Base-by-base conservation (phyloP, 2,888 invertebrate genomes). In the Ischnus inquisitorius region DNA sequence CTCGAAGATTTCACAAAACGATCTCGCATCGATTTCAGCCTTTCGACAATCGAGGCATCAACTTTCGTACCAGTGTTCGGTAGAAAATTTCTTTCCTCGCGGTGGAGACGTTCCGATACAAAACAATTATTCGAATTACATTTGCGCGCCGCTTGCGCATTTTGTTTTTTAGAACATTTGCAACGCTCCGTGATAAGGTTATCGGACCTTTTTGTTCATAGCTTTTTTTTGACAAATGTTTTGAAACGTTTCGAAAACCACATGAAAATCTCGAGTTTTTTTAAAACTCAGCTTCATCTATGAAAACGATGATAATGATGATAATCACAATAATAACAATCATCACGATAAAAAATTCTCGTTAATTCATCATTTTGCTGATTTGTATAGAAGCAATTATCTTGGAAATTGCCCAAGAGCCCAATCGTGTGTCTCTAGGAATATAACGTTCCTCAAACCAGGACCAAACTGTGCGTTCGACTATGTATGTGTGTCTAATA, bases 361-460 rank as follows among this genome's bases (percentile, higher is more conserved):
- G 54, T 1, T 22, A n/a, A 60, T 28, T 14, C 3, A 6, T 60
- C n/a, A 28, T 60, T 34, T 60, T 28, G 25, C 25, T 25, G 22
- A 28, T 60, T 28, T 14, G 8, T 19, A 12, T 19, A 62, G 34
- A 16, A 48, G n/a, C 1, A 46, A 19, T 28, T 60, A 16, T 8
- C n/a, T 1, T 41, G 8, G 25, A 46, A 74, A 62, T 74, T 74
- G 46, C 34, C 46, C 72, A 34, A 28, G 46, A 46, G 72, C 46
- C 43, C 62, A 46, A 62, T 74, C 28, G 60, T 46, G 12, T 46
- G 34, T 16, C 10, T 19, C 46, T 16, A 43, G 43, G 46, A 2
- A 14, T 60, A 62, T 74, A 46, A 28, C 62, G 48, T 48, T 34
- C 19, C 75, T 75, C 39, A 64, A 75, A 75, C 64, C 64, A 75